Percentiles rank a stretch among this genome's conserved stretches.
Evolutionary conservation across 1,140 invertebrate species (phyloP).

Genomic region (Yoshiicerus persimilis): DNA sequence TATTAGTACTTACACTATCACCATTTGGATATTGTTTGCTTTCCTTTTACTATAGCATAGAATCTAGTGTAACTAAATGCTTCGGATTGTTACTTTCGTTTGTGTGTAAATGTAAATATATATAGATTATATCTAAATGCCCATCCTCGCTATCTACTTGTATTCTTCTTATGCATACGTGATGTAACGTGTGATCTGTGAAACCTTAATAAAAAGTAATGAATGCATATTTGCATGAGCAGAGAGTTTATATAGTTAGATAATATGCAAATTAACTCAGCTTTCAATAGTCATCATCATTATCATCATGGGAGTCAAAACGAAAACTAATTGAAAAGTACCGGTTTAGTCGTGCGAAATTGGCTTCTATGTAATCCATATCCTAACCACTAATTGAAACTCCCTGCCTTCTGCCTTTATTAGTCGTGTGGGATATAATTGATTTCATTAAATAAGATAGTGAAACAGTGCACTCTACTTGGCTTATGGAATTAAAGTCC

Average conservation of each 20-base stretch:
- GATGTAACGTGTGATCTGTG: background rate
- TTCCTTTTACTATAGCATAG: background rate
- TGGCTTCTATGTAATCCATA: background rate
- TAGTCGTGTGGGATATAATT: background rate
- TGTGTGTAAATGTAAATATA: background rate
- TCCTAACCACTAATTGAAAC: background rate
- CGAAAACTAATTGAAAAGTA: background rate
- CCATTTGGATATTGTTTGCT: background rate
- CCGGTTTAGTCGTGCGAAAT: background rate
- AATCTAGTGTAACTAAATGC: background rate
- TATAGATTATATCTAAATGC: too few species aligned
- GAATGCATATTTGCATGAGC: background rate
- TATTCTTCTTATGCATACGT: background rate
- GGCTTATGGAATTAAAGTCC: background rate
- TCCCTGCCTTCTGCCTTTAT: background rate
- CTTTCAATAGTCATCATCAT: conserved; percentile 8
- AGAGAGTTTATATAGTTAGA: background rate
- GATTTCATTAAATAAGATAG: background rate
- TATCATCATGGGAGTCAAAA: background rate
- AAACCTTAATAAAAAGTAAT: background rate
- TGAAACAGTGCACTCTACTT: too few species aligned
- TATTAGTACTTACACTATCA: background rate
- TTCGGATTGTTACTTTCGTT: too few species aligned
- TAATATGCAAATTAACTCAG: background rate
- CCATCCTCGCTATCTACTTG: background rate